Evolutionary conservation across 2,888 invertebrate species (phyloP), one percentile per base, ranked within the genome.

Genomic region (Scelioninae gen. 2): DNA sequence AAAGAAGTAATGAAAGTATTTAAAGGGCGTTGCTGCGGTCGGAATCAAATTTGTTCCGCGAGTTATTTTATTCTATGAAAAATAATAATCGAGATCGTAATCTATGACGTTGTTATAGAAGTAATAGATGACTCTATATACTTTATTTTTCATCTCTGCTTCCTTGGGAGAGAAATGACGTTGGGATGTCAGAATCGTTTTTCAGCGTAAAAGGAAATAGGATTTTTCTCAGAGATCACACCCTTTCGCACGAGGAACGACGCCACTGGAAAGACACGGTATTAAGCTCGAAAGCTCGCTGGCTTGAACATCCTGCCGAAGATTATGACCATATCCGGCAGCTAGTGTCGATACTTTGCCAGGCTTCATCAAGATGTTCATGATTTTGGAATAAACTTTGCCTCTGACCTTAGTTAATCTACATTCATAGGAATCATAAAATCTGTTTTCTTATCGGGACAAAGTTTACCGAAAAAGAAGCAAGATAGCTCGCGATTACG

Each of bases 191-290:
- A 65, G 63, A 75, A 72, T 73, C 75, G 72, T 72, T 61, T 72
- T 69, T 65, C 72, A 69, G 65, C 57, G 69, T 69, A 57, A 65
- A 57, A 72, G 75, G 68, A 75, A 75, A 75, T 72, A 72, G 69
- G 75, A 75, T 75, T 75, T 75, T 72, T 75, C 72, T 65, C 61
- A 60, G 63, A 72, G 72, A 61, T 75, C 72, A 71, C 72, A 57
- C 72, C 69, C 65, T 68, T 69, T 73, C 75, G 57, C 50, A 46
- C 72, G 57, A 65, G 19, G 37, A 65, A 75, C 65, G 72, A 65
- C 52, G 72, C 64, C 33, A 61, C 61, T 69, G 68, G 57, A 69
- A 73, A 72, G 75, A 75, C 75, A 72, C 64, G 64, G 50, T 75
- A 75, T 72, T 72, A 72, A 75, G 72, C 72, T 71, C 58, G 53